Evolutionary conservation across 2,113 vertebrate genomes (phyloP), one percentile per base, ranked within the genome.

Genomic region (Hoplias malabaricus): DNA sequence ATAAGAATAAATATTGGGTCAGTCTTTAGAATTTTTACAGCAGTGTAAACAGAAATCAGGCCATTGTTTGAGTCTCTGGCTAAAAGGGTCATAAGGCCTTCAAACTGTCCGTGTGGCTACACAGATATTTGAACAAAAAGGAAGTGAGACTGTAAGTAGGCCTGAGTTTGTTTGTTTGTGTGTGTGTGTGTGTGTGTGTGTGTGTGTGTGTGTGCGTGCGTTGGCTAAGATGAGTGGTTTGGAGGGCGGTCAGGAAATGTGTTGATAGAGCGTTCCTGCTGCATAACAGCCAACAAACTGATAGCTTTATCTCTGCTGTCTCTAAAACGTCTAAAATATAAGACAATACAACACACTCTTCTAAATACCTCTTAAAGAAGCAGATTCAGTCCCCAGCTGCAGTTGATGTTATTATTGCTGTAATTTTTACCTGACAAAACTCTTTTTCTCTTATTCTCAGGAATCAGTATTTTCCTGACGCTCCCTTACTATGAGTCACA

Each of bases 391-490:
- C n/a, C n/a, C n/a, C n/a, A n/a, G 25, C 42, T 40, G 34, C 9
- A 1, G 7, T 5, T 43, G 19, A 0, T 31, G 4, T 31, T 25
- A 61, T 31, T 61, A 6, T n/a, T 40, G 14, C 4, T 33, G 21
- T 6, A 31, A 23, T 66, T 53, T 75, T 14, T 10, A 21, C 13
- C 66, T 29, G n/a, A 40, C 14, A 9, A 2, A 43, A 40, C 27
- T 29, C 11, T 68, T 14, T 10, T 19, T 4, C 38, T 42, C 73
- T 4, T 21, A 34, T 25, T 34, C 27, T 71, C 88, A 99, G 97
- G 90, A 71, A 88, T 95, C 80, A 93, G 92, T 8, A 85, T 98
- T 67, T 94, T 90, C 76, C 91, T 95, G 73, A 94, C 93, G 0
- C 81, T 96, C 83, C 92, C 88, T 7, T 93, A 94, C 73, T 90